Conservation (phyloP, 2,797 vertebrate genomes). For the Sebastes nivosus region DNA sequence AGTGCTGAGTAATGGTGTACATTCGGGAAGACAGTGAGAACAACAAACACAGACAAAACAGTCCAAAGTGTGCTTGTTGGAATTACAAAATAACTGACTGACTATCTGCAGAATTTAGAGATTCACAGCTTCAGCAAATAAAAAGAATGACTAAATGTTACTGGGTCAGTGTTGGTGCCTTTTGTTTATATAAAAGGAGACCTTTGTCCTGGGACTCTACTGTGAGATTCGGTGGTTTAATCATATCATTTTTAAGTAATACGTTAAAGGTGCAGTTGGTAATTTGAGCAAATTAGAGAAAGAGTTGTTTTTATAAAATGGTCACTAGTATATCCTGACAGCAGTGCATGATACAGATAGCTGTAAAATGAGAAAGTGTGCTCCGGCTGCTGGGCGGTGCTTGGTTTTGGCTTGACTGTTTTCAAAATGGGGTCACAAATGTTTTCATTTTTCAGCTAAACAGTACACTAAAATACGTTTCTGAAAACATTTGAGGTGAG, state of each 20-base stretch:
- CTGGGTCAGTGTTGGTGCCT: neutral
- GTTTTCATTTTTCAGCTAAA: too few relatives aligned
- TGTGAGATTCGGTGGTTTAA: neutral
- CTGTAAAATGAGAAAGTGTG: too few relatives aligned
- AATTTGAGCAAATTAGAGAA: neutral
- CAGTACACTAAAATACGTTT: too few relatives aligned
- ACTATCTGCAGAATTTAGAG: neutral
- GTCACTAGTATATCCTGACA: too few relatives aligned
- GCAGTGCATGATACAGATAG: too few relatives aligned
- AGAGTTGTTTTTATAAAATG: too few relatives aligned
- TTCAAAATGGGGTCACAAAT: too few relatives aligned
- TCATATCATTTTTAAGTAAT: neutral
- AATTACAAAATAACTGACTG: neutral
- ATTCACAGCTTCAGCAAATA: neutral
- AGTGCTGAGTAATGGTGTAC: neutral
- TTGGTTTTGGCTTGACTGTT: too few relatives aligned
- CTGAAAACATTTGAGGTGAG: too few relatives aligned
- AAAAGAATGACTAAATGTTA: neutral
- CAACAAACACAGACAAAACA: conserved; percentile 10
- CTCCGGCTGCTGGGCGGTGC: too few relatives aligned
- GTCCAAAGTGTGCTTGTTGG: conserved; percentile 23
- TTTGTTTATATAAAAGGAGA: neutral
- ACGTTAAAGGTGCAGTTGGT: neutral
- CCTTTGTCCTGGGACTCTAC: neutral
- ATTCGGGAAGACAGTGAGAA: neutral